phyloP scores from a whole-genome alignment of 1,140 invertebrate genomes.

The Chlorops oryzae region DNA sequence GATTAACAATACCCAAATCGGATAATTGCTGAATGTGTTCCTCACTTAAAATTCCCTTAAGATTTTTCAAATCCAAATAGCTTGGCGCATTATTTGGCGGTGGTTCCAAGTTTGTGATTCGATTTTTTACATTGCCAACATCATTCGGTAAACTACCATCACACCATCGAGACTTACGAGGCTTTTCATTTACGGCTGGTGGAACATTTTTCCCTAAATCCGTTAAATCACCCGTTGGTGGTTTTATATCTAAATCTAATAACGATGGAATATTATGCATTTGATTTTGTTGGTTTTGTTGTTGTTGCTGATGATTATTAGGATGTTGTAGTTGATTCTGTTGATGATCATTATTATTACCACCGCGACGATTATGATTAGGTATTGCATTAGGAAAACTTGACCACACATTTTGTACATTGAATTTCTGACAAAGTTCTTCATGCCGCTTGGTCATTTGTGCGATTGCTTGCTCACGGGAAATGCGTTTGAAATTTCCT shows the following conservation, averaged over 20 bases:
- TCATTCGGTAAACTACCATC: constrained; percentile 37
- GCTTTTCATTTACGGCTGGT: constrained; percentile 50
- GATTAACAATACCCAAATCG: constrained; percentile 54
- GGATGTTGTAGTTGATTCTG: constrained; percentile 13
- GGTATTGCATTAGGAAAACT: constrained; percentile 4
- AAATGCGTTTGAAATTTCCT: constrained; percentile 76
- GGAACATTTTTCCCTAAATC: no score
- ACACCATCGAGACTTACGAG: constrained; percentile 58
- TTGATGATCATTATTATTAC: constrained; percentile 17
- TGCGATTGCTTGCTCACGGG: constrained; percentile 64
- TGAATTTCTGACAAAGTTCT: constrained; percentile 56
- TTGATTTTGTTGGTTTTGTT: background rate
- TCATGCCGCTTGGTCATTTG: constrained; percentile 67
- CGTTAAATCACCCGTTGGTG: constrained; percentile 27
- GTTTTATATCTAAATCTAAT: constrained; percentile 42
- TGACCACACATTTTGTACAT: constrained; percentile 23
- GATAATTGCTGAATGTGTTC: constrained; percentile 54
- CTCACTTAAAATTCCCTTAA: constrained; percentile 52
- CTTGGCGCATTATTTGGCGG: constrained; percentile 15
- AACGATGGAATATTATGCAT: constrained; percentile 34
- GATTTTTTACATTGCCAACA: background rate
- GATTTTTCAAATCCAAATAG: constrained; percentile 53
- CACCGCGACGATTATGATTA: constrained; percentile 14
- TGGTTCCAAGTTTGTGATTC: background rate
- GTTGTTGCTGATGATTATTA: constrained; percentile 9